These are phyloP conservation scores for Parnassius mnemosyne DNA, from an alignment of 2,888 invertebrate genomes.

Conservation along the genomic window DNA sequence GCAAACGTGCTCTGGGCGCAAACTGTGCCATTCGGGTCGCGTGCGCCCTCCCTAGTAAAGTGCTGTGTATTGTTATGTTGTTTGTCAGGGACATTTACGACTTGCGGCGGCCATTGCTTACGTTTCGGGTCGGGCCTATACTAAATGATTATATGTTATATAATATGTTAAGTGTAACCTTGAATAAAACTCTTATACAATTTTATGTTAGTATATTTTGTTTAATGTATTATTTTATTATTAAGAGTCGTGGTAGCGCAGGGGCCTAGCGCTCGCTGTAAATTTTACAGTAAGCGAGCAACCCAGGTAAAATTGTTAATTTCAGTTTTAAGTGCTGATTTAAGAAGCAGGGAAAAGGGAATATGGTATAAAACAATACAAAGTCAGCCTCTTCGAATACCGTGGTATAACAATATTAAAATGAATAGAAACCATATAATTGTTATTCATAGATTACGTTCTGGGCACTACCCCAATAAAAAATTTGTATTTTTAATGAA, in stretches of 20 bases:
- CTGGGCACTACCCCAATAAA: too few relatives aligned
- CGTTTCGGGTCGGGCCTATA: slow-evolving; percentile 30
- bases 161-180: slow-evolving; percentile 26
- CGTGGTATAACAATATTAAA: too few relatives aligned
- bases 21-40: slow-evolving; percentile 31
- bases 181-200: slow-evolving; percentile 10
- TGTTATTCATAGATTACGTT: too few relatives aligned
- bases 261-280: too few relatives aligned
- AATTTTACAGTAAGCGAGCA: too few relatives aligned
- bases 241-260: not conserved
- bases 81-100: slow-evolving; percentile 71
- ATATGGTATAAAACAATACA: too few relatives aligned
- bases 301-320: too few relatives aligned
- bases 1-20: slow-evolving; percentile 41
- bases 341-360: too few relatives aligned
- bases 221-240: not conserved
- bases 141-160: slow-evolving; percentile 27
- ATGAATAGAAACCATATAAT: too few relatives aligned
- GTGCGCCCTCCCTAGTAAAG: slow-evolving; percentile 20
- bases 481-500: too few relatives aligned
- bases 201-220: slow-evolving; percentile 3
- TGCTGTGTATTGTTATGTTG: slow-evolving; percentile 59
- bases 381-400: too few relatives aligned
- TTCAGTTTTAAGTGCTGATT: too few relatives aligned
- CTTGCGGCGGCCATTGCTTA: slow-evolving; percentile 43